Evolutionary conservation across 1,140 invertebrate genomes (phyloP).

Genomic region (Leptestheria dahalacensis): DNA sequence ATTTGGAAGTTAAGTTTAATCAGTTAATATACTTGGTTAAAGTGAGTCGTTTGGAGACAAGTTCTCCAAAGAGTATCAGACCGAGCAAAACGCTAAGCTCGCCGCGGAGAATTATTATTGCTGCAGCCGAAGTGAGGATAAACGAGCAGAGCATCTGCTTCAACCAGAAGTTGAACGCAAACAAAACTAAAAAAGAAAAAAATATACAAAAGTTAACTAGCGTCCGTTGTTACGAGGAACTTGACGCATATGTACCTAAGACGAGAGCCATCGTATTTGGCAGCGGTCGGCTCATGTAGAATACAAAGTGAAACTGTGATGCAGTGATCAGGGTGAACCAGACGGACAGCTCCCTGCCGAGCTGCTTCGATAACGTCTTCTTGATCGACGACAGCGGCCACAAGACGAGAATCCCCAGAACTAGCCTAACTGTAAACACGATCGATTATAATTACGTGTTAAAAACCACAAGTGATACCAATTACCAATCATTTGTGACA

Average conservation of each 20-base stretch:
- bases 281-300: conserved; percentile 82
- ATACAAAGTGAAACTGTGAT: conserved; percentile 95
- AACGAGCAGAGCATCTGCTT: conserved; percentile 56
- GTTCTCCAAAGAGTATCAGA: conserved; percentile 63
- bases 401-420: conserved; percentile 59
- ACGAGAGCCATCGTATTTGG: conserved; percentile 92
- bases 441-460: conserved; percentile 14
- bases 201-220: conserved; percentile 13
- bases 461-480: conserved; percentile 14
- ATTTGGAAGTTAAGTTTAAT: too few relatives aligned
- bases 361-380: conserved; percentile 50
- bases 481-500: conserved; percentile 79
- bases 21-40: conserved; percentile 30
- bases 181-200: conserved; percentile 51
- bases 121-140: conserved; percentile 64
- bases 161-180: conserved; percentile 74
- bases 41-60: conserved; percentile 38
- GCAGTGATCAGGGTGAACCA: conserved; percentile 75
- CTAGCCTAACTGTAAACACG: conserved; percentile 58
- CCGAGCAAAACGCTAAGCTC: conserved; percentile 81
- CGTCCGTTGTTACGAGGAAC: neutral
- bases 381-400: conserved; percentile 53
- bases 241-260: conserved; percentile 48
- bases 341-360: conserved; percentile 55
- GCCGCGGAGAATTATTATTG: conserved; percentile 78